Conservation (phyloP, 2,888 invertebrate genomes). For the Microctonus aethiopoides region DNA sequence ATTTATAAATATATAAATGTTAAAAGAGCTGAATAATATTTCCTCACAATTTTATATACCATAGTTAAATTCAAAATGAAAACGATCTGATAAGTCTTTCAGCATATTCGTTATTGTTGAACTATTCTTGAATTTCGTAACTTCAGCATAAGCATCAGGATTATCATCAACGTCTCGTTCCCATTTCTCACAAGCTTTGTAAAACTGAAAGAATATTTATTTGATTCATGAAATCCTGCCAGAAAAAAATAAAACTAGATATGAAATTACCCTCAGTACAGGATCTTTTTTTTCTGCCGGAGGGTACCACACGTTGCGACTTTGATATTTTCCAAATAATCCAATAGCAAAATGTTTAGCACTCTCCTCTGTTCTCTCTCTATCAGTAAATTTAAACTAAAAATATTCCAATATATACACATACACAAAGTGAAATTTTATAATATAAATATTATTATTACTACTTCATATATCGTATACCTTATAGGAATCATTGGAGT, state of each 20-base stretch:
- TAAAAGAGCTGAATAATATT: not conserved
- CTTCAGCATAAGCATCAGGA: conserved; percentile 72
- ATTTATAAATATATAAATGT: not conserved
- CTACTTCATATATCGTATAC: conserved; percentile 61
- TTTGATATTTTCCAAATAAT: conserved; percentile 76
- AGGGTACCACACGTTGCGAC: conserved; percentile 74
- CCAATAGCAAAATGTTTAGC: conserved; percentile 81
- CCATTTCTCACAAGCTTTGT: conserved; percentile 81
- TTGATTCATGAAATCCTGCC: not conserved
- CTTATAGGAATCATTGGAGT: conserved; percentile 72
- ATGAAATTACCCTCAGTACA: conserved; percentile 75
- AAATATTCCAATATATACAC: conserved; percentile 45
- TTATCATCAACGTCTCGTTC: conserved; percentile 77
- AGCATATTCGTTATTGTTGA: conserved; percentile 72
- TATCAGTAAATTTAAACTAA: conserved; percentile 83
- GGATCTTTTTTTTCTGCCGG: conserved; percentile 75
- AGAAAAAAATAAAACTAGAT: too few relatives aligned
- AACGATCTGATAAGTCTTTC: conserved; percentile 71
- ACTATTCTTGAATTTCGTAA: conserved; percentile 70
- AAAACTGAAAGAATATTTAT: conserved; percentile 73
- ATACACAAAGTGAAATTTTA: not conserved
- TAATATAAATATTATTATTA: not conserved
- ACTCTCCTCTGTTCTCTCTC: conserved; percentile 81
- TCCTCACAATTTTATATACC: conserved; percentile 44
- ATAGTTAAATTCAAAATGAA: conserved; percentile 70